Percentiles rank a stretch among this genome's conserved stretches.
Conservation (phyloP, 2,888 invertebrate species). For the Lissonota sp. region DNA sequence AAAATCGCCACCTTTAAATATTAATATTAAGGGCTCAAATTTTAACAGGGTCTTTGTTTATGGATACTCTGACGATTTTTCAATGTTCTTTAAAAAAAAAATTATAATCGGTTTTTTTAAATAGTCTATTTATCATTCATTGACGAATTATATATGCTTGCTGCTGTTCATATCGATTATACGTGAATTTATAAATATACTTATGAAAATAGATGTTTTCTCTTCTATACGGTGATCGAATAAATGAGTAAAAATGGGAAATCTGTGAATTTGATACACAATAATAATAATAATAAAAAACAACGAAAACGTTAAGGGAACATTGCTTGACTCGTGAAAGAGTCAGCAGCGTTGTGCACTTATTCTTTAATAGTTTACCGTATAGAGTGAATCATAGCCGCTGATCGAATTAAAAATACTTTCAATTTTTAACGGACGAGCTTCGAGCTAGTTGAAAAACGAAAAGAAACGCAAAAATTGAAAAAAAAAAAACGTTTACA, state of each 20-base stretch:
- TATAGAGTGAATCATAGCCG: conserved; percentile 7
- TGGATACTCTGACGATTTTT: too few species aligned
- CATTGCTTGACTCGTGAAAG: background rate
- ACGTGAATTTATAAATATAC: conserved; percentile 57
- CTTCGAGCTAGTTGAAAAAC: conserved; percentile 3
- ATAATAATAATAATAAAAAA: conserved; percentile 22
- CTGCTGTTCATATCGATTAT: conserved; percentile 6
- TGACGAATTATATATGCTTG: conserved; percentile 23
- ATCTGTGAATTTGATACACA: conserved; percentile 14
- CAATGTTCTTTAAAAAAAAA: too few species aligned
- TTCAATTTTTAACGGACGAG: conserved; percentile 27
- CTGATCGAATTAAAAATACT: conserved; percentile 32
- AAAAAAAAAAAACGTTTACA: conserved; percentile 14
- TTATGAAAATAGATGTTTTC: conserved; percentile 60
- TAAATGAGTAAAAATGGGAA: conserved; percentile 26
- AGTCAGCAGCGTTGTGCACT: conserved; percentile 38
- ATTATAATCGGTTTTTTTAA: too few species aligned
- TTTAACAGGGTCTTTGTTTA: too few species aligned
- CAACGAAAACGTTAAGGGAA: conserved; percentile 14
- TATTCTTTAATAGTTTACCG: conserved; percentile 23
- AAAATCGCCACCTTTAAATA: too few species aligned
- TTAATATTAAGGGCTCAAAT: too few species aligned
- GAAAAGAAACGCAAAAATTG: background rate
- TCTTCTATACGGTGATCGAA: conserved; percentile 49
- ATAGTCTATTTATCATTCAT: too few species aligned